A percentile compares a stretch with the other conserved stretches of the same genome.
Conservation (phyloP, 2,797 vertebrate species). For the Echiichthys vipera region DNA sequence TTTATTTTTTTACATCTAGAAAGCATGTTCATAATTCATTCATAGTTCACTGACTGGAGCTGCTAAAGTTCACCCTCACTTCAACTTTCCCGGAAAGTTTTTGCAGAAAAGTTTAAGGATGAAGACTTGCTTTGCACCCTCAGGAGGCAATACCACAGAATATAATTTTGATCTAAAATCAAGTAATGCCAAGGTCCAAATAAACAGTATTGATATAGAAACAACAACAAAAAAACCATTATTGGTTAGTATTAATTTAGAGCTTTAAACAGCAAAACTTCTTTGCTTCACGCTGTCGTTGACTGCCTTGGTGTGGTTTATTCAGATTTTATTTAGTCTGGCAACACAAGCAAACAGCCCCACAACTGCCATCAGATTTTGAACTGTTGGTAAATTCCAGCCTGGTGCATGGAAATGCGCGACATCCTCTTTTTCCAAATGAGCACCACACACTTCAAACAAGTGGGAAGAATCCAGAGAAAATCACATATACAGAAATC, state of each 20-base stretch:
- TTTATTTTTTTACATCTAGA: constrained; percentile 18
- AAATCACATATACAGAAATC: not conserved
- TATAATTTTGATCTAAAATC: not conserved
- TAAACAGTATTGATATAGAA: not conserved
- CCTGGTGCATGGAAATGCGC: not conserved
- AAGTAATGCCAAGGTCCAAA: not conserved
- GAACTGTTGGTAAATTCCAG: not conserved
- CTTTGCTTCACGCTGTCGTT: not conserved
- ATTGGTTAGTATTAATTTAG: not conserved
- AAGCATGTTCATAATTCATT: constrained; percentile 58
- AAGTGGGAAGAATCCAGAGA: not conserved
- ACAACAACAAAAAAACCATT: no score
- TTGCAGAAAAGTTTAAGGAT: constrained; percentile 13
- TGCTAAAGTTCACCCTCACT: constrained; percentile 9
- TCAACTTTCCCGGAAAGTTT: constrained; percentile 31
- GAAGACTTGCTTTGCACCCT: not conserved
- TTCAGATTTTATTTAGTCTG: not conserved
- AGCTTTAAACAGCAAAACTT: not conserved
- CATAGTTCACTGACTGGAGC: constrained; percentile 28
- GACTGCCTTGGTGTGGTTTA: no score
- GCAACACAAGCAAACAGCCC: not conserved
- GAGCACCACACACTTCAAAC: not conserved
- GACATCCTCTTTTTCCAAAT: not conserved
- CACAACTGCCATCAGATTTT: not conserved
- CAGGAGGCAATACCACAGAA: not conserved